Evolutionary conservation across 2,888 invertebrate genomes (phyloP).

Genomic region (Melinaea marsaeus): DNA sequence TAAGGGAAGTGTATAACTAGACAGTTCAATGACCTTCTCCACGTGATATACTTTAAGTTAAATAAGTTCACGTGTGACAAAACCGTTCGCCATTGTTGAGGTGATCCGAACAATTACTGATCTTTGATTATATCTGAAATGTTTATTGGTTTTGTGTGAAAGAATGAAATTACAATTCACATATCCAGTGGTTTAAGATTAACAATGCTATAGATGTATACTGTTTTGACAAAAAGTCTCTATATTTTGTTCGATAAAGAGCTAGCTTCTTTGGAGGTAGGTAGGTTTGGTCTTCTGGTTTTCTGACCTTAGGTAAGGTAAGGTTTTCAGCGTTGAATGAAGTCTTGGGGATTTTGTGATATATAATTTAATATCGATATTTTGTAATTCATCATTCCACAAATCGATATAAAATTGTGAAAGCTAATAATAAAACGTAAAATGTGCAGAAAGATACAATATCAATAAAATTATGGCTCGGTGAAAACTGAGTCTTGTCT

Average conservation of each 20-base stretch:
- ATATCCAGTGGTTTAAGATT: too few species aligned
- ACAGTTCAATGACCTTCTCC: constrained; percentile 32
- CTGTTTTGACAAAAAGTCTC: too few species aligned
- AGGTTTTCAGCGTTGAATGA: too few species aligned
- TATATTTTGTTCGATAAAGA: too few species aligned
- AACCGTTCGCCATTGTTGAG: constrained; percentile 46
- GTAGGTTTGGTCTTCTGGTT: too few species aligned
- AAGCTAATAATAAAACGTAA: not conserved
- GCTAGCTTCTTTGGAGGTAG: too few species aligned
- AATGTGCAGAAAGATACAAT: constrained; percentile 27
- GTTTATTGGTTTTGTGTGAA: not conserved
- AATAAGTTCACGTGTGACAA: constrained; percentile 53
- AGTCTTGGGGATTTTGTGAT: too few species aligned
- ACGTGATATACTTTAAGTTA: constrained; percentile 42
- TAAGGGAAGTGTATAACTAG: constrained; percentile 13
- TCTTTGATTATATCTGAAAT: constrained; percentile 1
- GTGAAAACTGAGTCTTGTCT: constrained; percentile 30
- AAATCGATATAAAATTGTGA: not conserved
- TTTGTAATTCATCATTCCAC: not conserved
- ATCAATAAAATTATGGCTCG: constrained; percentile 28
- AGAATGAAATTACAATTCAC: too few species aligned
- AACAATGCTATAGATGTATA: too few species aligned
- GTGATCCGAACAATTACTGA: constrained; percentile 48
- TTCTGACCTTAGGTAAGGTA: too few species aligned
- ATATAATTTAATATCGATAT: too few species aligned